These are phyloP conservation scores for Myrmecobius fasciatus DNA, from an alignment of 2,113 vertebrate genomes.

Conservation along the genomic window DNA sequence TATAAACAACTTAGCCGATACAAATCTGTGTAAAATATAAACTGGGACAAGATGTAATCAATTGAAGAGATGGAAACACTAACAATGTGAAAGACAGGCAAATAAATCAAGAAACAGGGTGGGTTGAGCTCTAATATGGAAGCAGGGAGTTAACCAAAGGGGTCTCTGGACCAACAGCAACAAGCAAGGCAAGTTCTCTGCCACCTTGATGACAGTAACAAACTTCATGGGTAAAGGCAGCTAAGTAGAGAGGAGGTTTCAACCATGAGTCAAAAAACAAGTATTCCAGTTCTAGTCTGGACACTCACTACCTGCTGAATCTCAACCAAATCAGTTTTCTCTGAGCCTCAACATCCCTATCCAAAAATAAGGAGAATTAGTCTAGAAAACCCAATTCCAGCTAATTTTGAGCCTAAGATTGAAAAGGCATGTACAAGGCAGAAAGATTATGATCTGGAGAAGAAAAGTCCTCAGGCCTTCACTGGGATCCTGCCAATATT, in stretches of 20 bases:
- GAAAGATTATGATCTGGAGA: neutral
- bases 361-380: neutral
- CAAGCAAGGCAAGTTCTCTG: neutral
- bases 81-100: neutral
- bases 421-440: neutral
- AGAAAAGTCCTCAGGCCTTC: neutral
- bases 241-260: neutral
- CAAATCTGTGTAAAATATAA: conserved; percentile 47
- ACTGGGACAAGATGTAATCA: conserved; percentile 52
- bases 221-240: neutral
- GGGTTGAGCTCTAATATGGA: neutral
- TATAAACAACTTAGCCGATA: conserved; percentile 63
- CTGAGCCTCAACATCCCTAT: neutral
- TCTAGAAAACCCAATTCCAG: neutral
- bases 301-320: neutral
- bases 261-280: neutral
- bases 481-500: neutral
- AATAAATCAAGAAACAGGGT: neutral
- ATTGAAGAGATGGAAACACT: neutral
- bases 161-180: neutral
- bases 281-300: neutral
- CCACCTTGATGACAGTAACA: neutral
- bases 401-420: neutral
- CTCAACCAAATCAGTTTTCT: neutral
- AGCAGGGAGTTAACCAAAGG: neutral